Conservation (phyloP, 2,888 invertebrate species). For the Diarsia rubi region DNA sequence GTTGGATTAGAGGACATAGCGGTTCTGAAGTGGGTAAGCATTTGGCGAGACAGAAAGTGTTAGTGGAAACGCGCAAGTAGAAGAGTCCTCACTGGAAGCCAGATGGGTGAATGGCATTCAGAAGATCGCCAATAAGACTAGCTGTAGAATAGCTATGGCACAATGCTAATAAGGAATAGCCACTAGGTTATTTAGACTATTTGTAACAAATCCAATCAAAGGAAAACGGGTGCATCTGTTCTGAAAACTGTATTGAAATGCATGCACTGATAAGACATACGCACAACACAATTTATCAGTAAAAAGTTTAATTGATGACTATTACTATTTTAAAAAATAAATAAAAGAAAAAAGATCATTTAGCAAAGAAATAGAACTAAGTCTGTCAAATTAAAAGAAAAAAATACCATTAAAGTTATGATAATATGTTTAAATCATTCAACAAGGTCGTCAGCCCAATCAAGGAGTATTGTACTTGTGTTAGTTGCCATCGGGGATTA, state of each 20-base stretch:
- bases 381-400: neutral
- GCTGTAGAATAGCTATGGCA: too few relatives aligned
- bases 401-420: neutral
- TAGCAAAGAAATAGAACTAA: neutral
- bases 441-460: too few relatives aligned
- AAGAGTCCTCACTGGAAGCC: too few relatives aligned
- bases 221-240: neutral
- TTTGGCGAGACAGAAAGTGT: neutral
- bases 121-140: neutral
- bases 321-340: neutral
- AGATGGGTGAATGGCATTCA: neutral
- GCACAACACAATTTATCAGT: neutral
- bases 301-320: neutral
- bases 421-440: neutral
- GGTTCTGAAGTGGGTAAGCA: neutral
- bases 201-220: conserved; percentile 10
- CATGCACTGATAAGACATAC: neutral
- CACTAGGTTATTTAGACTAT: neutral
- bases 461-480: neutral
- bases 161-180: neutral
- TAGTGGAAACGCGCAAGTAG: neutral
- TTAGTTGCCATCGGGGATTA: neutral
- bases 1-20: neutral
- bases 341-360: neutral
- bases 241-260: neutral